Conservation (phyloP, 1,140 invertebrate genomes). For the Sarcophaga bullata region DNA sequence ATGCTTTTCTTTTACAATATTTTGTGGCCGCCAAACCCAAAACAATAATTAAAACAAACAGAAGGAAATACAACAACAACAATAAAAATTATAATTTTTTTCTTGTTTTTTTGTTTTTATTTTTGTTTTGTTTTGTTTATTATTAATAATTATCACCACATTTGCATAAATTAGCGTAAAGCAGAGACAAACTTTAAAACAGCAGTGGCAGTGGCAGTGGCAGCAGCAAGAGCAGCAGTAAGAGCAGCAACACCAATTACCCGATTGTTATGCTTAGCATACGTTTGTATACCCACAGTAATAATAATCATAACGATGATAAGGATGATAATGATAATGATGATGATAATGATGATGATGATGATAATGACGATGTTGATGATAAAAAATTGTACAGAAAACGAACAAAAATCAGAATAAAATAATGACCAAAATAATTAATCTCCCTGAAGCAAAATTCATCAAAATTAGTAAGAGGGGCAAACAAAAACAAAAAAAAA, state of each 20-base stretch:
- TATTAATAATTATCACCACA: slow-evolving; percentile 32
- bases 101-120: too few species aligned
- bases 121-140: neutral
- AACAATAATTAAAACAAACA: neutral
- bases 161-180: slow-evolving; percentile 36
- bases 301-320: too few species aligned
- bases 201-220: neutral
- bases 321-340: too few species aligned
- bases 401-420: slow-evolving; percentile 26
- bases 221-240: neutral
- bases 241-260: slow-evolving; percentile 1
- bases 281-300: neutral
- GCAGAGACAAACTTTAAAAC: neutral
- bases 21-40: neutral
- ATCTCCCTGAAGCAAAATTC: slow-evolving; percentile 37
- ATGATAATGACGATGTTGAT: too few species aligned
- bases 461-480: slow-evolving; percentile 31
- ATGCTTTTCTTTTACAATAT: neutral
- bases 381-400: slow-evolving; percentile 11
- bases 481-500: neutral
- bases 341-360: too few species aligned
- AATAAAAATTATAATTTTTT: too few species aligned
- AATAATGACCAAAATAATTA: slow-evolving; percentile 35
- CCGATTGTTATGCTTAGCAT: slow-evolving; percentile 1
- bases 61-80: neutral